Evolutionary conservation across 2,888 invertebrate genomes (phyloP).

Genomic region (Heterodera filipjevi): DNA sequence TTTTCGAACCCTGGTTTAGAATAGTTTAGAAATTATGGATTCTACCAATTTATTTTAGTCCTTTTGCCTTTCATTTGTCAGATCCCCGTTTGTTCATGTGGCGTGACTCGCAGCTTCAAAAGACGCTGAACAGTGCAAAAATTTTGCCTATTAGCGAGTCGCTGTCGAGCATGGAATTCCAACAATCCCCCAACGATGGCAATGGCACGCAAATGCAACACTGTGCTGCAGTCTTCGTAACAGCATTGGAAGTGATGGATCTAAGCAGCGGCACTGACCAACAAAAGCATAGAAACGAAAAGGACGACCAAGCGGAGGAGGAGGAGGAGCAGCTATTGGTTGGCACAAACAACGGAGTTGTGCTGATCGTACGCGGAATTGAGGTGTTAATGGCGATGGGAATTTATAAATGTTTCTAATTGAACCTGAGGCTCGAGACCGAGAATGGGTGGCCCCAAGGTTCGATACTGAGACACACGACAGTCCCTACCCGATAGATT

Average conservation of each 20-base stretch:
- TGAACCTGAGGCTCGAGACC: too few species aligned
- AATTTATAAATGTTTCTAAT: too few species aligned
- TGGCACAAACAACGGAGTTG: constrained; percentile 25
- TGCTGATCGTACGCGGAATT: constrained; percentile 22
- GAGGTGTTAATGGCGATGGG: constrained; percentile 4
- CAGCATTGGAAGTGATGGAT: constrained; percentile 7
- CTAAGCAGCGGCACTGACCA: background rate
- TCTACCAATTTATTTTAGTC: too few species aligned
- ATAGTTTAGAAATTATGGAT: too few species aligned
- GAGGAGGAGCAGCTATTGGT: constrained; percentile 25
- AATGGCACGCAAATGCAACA: background rate
- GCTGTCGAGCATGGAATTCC: constrained; percentile 79
- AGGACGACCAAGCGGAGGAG: background rate
- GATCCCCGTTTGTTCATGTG: constrained; percentile 44
- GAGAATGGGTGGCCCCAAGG: too few species aligned
- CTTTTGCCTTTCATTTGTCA: constrained; percentile 2
- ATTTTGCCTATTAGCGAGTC: constrained; percentile 89
- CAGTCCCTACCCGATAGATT: too few species aligned
- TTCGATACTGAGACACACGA: too few species aligned
- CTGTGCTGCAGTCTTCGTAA: background rate
- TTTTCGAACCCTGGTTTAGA: too few species aligned
- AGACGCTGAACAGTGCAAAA: constrained; percentile 81
- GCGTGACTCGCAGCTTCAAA: constrained; percentile 34
- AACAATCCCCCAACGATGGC: background rate
- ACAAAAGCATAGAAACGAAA: background rate